These are phyloP conservation scores for Mycetomoellerius zeteki DNA, from an alignment of 1,140 invertebrate genomes.

Conservation along the genomic window DNA sequence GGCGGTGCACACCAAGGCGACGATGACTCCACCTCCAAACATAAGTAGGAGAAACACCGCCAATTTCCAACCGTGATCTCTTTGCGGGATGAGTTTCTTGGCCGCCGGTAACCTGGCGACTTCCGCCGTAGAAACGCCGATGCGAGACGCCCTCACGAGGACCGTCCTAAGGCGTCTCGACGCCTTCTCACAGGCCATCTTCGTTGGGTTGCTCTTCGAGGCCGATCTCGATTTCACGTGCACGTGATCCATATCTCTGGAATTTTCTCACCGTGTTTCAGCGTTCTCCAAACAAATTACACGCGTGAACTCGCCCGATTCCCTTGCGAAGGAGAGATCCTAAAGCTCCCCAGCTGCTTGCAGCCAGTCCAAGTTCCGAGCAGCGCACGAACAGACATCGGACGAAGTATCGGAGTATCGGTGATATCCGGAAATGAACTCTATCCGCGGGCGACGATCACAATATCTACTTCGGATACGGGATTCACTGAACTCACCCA, in stretches of 20 bases:
- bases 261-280: constrained; percentile 3
- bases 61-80: constrained; percentile 85
- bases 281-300: constrained; percentile 12
- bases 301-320: background rate
- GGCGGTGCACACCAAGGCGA: constrained; percentile 84
- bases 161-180: constrained; percentile 81
- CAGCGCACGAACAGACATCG: constrained; percentile 36
- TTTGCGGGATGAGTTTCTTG: constrained; percentile 82
- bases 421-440: constrained; percentile 14
- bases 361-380: constrained; percentile 5
- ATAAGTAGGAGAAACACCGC: constrained; percentile 84
- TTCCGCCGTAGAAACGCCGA: constrained; percentile 81
- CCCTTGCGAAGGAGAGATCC: background rate
- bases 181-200: constrained; percentile 85
- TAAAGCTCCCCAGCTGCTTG: background rate
- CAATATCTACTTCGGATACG: constrained; percentile 21
- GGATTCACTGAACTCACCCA: constrained; percentile 21
- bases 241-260: constrained; percentile 80
- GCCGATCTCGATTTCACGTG: constrained; percentile 80
- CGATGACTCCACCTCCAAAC: constrained; percentile 83
- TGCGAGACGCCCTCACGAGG: constrained; percentile 82
- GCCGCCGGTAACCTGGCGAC: constrained; percentile 81
- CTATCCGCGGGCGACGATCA: constrained; percentile 32
- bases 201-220: constrained; percentile 81
- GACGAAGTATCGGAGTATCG: constrained; percentile 29